These are phyloP conservation scores for Taenioides sp. DNA, from an alignment of 2,797 vertebrate species.

Conservation along the genomic window DNA sequence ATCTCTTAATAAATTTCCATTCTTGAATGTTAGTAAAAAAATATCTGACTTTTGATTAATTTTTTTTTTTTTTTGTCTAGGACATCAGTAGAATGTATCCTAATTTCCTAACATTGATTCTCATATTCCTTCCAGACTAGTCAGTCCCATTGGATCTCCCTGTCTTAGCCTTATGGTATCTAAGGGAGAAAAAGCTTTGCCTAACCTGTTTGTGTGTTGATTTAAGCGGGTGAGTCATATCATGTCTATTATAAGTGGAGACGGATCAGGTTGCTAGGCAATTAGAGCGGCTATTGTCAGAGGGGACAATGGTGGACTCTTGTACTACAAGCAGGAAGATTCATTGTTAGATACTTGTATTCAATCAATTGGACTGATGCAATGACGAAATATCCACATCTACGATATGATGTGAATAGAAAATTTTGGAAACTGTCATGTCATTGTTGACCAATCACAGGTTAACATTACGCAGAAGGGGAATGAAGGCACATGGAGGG, in stretches of 20 bases:
- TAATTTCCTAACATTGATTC: too few species aligned
- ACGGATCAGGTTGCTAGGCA: conserved; percentile 79
- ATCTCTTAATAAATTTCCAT: background rate
- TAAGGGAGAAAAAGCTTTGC: conserved; percentile 28
- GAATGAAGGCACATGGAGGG: too few species aligned
- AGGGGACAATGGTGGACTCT: conserved; percentile 62
- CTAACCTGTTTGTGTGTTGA: conserved; percentile 26
- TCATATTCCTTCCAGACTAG: background rate
- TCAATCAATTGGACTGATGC: background rate
- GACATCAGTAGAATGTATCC: too few species aligned
- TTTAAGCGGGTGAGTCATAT: conserved; percentile 64
- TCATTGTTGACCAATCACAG: too few species aligned
- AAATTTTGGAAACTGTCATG: too few species aligned
- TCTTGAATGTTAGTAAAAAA: background rate
- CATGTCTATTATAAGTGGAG: conserved; percentile 71
- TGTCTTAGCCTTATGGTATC: background rate
- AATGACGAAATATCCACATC: background rate
- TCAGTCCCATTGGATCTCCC: background rate
- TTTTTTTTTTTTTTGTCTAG: too few species aligned
- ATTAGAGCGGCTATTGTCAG: conserved; percentile 76
- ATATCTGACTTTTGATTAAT: too few species aligned
- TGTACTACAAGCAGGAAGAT: background rate
- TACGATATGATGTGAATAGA: too few species aligned
- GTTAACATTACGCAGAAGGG: too few species aligned
- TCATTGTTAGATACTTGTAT: background rate